Conservation (phyloP, 2,113 vertebrate species). For the Natator depressus region DNA sequence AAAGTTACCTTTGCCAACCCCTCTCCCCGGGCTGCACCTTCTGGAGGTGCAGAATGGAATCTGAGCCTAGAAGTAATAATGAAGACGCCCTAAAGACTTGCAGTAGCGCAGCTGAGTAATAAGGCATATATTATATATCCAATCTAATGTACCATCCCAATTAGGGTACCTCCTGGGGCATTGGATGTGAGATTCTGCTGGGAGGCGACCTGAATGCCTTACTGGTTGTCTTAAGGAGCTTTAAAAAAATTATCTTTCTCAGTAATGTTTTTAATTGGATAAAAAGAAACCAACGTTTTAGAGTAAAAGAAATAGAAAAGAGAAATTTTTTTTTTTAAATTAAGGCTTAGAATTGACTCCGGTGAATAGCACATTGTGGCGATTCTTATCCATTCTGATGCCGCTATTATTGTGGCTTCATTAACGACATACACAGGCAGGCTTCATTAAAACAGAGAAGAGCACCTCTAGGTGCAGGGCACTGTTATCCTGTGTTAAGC, state of each 20-base stretch:
- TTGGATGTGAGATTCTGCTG: too few species aligned
- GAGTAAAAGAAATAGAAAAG: not conserved
- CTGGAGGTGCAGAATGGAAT: not conserved
- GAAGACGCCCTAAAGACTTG: not conserved
- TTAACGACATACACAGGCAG: not conserved
- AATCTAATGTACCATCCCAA: not conserved
- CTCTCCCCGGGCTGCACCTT: not conserved
- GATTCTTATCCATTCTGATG: constrained; percentile 18
- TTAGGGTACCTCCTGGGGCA: not conserved
- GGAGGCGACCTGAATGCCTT: not conserved
- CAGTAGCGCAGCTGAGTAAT: not conserved
- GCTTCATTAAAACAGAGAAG: constrained; percentile 4
- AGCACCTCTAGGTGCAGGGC: not conserved
- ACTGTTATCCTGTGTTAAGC: not conserved
- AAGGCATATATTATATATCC: not conserved
- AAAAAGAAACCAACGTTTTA: not conserved
- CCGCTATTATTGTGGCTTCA: not conserved
- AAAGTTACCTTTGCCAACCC: not conserved
- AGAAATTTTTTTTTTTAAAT: not conserved
- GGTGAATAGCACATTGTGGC: not conserved
- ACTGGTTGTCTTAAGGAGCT: not conserved
- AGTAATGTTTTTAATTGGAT: not conserved
- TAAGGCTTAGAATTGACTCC: not conserved
- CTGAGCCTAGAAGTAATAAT: not conserved
- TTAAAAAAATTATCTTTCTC: not conserved